Percentiles rank a stretch among this genome's conserved stretches.
These are phyloP conservation scores for Drosophila quadrilineata DNA, from an alignment of 1,140 invertebrate genomes.

Conservation along the genomic window DNA sequence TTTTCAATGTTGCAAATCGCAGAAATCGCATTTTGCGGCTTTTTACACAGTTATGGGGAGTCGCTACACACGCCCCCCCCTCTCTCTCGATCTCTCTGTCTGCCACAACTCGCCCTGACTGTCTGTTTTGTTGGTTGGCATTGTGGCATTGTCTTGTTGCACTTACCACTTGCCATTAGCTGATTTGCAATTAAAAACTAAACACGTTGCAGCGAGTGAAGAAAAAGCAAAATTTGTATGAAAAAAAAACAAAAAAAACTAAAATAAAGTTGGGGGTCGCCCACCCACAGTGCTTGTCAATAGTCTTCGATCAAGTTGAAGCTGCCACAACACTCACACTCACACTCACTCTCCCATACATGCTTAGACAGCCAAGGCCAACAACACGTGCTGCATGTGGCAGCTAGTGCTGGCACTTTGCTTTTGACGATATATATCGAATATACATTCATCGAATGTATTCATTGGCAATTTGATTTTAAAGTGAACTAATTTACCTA, in stretches of 20 bases:
- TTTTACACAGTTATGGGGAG: constrained; percentile 22
- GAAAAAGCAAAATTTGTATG: too few relatives aligned
- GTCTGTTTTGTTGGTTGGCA: background rate
- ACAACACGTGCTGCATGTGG: constrained; percentile 68
- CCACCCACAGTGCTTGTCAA: constrained; percentile 66
- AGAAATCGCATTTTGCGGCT: constrained; percentile 35
- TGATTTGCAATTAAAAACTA: constrained; percentile 79
- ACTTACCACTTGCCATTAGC: constrained; percentile 40
- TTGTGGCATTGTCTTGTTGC: too few relatives aligned
- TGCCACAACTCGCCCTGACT: background rate
- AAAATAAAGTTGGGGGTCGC: constrained; percentile 20
- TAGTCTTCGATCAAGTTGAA: constrained; percentile 30
- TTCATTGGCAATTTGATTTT: too few relatives aligned
- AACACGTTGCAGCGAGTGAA: constrained; percentile 69
- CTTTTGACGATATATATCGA: too few relatives aligned
- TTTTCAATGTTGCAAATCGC: constrained; percentile 68
- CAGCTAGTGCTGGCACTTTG: too few relatives aligned
- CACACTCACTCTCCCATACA: too few relatives aligned
- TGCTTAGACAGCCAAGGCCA: constrained; percentile 71
- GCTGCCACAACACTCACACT: too few relatives aligned
- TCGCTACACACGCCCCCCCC: constrained; percentile 7
- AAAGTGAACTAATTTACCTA: too few relatives aligned
- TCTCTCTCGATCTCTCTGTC: background rate
- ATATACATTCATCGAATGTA: too few relatives aligned
- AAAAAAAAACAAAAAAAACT: too few relatives aligned